A percentile compares a stretch with the other conserved stretches of the same genome.
Conservation (phyloP, 1,140 invertebrate species). For the Diorhabda elongata region DNA sequence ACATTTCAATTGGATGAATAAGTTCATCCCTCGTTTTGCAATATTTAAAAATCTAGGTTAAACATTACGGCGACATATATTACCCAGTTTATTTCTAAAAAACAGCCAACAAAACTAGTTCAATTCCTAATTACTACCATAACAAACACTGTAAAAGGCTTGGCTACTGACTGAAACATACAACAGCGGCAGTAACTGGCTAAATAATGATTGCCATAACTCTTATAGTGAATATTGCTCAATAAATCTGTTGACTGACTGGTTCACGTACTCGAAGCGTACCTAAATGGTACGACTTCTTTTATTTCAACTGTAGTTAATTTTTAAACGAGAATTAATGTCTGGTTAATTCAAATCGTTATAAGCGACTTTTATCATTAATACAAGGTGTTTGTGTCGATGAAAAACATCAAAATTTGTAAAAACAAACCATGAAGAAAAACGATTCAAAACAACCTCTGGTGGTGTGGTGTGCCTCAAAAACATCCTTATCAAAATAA, state of each 20-base stretch:
- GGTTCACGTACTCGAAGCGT: neutral
- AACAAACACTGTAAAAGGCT: slow-evolving; percentile 16
- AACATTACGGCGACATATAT: too few relatives aligned
- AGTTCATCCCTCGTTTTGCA: too few relatives aligned
- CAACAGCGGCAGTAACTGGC: neutral
- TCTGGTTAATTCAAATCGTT: neutral
- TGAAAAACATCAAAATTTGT: too few relatives aligned
- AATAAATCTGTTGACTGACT: slow-evolving; percentile 6
- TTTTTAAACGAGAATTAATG: slow-evolving; percentile 1
- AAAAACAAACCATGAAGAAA: too few relatives aligned
- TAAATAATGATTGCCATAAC: slow-evolving; percentile 15
- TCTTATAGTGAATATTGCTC: slow-evolving; percentile 1
- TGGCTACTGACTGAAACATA: slow-evolving; percentile 7
- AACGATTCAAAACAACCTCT: too few relatives aligned
- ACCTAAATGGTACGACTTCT: neutral
- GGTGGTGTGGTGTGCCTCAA: too few relatives aligned
- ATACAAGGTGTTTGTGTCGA: too few relatives aligned
- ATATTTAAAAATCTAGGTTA: too few relatives aligned
- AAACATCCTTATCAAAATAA: too few relatives aligned
- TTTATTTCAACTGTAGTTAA: neutral
- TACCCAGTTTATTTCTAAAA: too few relatives aligned
- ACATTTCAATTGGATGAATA: too few relatives aligned
- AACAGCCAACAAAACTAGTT: too few relatives aligned
- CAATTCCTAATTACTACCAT: slow-evolving; percentile 8
- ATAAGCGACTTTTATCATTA: neutral